Evolutionary conservation across 2,113 vertebrate species (phyloP), one percentile per base, ranked within the genome.

Genomic region (Leptodactylus fuscus): DNA sequence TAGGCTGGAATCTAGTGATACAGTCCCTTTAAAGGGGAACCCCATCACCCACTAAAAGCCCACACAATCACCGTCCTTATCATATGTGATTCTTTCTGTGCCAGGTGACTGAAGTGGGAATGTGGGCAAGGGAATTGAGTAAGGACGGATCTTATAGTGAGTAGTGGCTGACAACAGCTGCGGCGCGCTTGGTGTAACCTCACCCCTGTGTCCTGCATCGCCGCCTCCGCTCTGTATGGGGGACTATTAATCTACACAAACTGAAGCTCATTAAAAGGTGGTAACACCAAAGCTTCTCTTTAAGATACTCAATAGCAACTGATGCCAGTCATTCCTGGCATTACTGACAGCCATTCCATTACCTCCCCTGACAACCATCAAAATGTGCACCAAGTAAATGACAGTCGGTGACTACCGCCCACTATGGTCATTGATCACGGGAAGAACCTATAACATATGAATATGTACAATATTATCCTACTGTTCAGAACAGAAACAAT

Each of bases 231-330:
- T 75, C 13, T 24, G 41, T 74, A 3, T 29, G 15, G 7, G 44
- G 24, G 32, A 41, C 77, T n/a, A 36, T 55, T 55, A 55, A 78
- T 58, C 76, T 34, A 78, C 76, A 78, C 76, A 41, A 60, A 41
- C 3, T 36, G 51, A 24, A 60, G 44, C 20, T 81, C 55, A 53
- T 81, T 81, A 81, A 46, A 55, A 60, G 58, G 78, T 67, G 58
- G 16, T 60, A 44, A 81, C 58, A 62, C 29, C 55, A 18, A 24
- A 55, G 38, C 18, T 41, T 71, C 65, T 44, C 67, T 69, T 49
- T 38, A 13, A 82, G 81, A 82, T 18, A 82, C 48, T n/a, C n/a
- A n/a, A n/a, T n/a, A n/a, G n/a, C n/a, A n/a, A n/a, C 36, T 48
- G 27, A 82, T 71, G 49, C 10, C 46, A 34, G 12, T 71, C 46